These are phyloP conservation scores for Zygaena filipendulae DNA, from an alignment of 2,888 invertebrate genomes.

Conservation along the genomic window DNA sequence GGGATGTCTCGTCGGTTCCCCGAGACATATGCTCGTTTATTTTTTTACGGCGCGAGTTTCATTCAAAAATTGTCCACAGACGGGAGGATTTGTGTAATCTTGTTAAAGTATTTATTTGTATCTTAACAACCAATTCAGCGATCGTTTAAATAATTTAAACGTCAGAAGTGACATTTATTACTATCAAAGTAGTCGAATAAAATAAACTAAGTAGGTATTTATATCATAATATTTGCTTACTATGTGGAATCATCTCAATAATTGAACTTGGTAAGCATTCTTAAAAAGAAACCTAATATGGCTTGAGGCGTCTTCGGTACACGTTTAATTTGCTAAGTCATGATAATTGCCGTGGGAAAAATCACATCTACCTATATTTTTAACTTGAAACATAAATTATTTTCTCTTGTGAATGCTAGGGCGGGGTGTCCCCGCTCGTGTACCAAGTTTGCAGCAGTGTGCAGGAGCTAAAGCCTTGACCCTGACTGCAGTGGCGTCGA, in stretches of 20 bases:
- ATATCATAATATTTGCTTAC: too few relatives aligned
- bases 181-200: conserved; percentile 19
- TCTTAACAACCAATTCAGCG: conserved; percentile 47
- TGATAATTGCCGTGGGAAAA: conserved; percentile 27
- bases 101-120: conserved; percentile 50
- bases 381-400: too few relatives aligned
- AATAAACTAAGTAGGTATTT: too few relatives aligned
- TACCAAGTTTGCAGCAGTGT: conserved; percentile 54
- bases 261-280: too few relatives aligned
- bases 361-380: too few relatives aligned
- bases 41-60: conserved; percentile 50
- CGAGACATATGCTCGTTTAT: conserved; percentile 58
- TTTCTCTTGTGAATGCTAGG: too few relatives aligned
- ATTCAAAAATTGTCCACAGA: conserved; percentile 64
- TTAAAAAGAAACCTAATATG: too few relatives aligned
- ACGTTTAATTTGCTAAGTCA: too few relatives aligned
- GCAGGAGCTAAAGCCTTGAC: conserved; percentile 63
- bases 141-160: conserved; percentile 27
- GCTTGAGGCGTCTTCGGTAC: too few relatives aligned
- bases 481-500: conserved; percentile 67
- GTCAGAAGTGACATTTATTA: conserved; percentile 32
- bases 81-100: conserved; percentile 64
- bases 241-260: too few relatives aligned
- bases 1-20: conserved; percentile 48
- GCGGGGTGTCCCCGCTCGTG: conserved; percentile 24